Evolutionary conservation across 2,113 vertebrate species (phyloP), one percentile per base, ranked within the genome.

Genomic region (Ellobius talpinus): DNA sequence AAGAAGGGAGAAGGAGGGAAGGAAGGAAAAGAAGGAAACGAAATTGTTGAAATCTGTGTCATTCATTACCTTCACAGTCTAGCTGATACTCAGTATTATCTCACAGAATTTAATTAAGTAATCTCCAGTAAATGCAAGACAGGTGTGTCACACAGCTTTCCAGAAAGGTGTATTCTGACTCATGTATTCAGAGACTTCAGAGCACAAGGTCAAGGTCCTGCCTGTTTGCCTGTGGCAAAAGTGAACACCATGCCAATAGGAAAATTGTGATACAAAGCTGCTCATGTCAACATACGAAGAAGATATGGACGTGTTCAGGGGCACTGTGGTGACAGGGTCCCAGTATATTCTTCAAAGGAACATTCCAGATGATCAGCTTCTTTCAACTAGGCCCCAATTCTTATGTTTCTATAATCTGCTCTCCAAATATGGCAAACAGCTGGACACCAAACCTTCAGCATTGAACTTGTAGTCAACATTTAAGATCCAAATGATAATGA

Each of bases 41-140:
- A 78, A 78, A 78, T 36, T 52, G 47, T 72, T 58, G 70, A 68
- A 72, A 50, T 39, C 29, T 50, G 63, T 42, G 29, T 6, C 65
- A 36, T 82, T 89, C 66, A 39, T 65, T 87, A 91, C 70, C 61
- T 36, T 58, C 16, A 24, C 3, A 50, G 74, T 24, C 29, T n/a
- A 29, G 81, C 72, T 93, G 26, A 74, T n/a, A 26, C 1, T 2
- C 13, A 63, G 14, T 9, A 63, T 1, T 55, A 87, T 45, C 1
- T 84, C 42, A 92, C 52, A 84, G 93, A 86, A 82, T 79, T 76
- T 68, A 84, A 78, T 72, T 91, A 39, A 12, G 33, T 91, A 86
- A 50, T n/a, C 4, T 31, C 3, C 47, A 6, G 4, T 45, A 94
- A 77, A 31, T 11, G 31, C 89, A 91, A 90, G 16, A 55, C 66